Evolutionary conservation across 2,888 invertebrate species (phyloP).

Genomic region (Herminia tarsipennalis): DNA sequence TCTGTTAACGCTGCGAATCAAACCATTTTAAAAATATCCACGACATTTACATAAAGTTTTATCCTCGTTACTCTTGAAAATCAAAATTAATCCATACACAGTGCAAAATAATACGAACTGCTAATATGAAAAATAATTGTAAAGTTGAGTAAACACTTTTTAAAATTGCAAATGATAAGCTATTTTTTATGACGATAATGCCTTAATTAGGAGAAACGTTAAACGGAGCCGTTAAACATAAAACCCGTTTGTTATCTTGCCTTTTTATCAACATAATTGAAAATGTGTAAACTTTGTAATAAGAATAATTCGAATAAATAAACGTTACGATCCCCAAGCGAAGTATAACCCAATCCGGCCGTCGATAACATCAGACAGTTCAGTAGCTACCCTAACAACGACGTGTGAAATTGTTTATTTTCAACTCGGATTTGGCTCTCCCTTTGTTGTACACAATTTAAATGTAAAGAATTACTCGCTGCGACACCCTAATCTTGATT

Average conservation of each 20-base stretch:
- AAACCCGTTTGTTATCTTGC: constrained; percentile 1
- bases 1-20: no score
- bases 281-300: constrained; percentile 13
- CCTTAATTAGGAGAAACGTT: not conserved
- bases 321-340: constrained; percentile 36
- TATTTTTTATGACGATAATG: no score
- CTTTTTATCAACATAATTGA: constrained; percentile 3
- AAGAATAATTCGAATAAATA: constrained; percentile 39
- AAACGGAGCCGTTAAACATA: no score
- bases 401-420: constrained; percentile 77
- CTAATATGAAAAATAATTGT: no score
- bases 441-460: constrained; percentile 71
- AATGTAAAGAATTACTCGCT: constrained; percentile 76
- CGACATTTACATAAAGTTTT: no score
- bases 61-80: no score
- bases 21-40: no score
- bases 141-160: no score
- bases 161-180: no score
- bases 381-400: constrained; percentile 55
- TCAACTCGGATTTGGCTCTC: constrained; percentile 64
- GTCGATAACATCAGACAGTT: constrained; percentile 65
- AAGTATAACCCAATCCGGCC: constrained; percentile 51
- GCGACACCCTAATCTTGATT: constrained; percentile 82
- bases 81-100: no score
- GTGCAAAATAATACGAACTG: no score